Percentiles rank a stretch among this genome's conserved stretches.
These are phyloP conservation scores for Urocynchramus pylzowi DNA, from an alignment of 2,113 vertebrate genomes.

Conservation along the genomic window DNA sequence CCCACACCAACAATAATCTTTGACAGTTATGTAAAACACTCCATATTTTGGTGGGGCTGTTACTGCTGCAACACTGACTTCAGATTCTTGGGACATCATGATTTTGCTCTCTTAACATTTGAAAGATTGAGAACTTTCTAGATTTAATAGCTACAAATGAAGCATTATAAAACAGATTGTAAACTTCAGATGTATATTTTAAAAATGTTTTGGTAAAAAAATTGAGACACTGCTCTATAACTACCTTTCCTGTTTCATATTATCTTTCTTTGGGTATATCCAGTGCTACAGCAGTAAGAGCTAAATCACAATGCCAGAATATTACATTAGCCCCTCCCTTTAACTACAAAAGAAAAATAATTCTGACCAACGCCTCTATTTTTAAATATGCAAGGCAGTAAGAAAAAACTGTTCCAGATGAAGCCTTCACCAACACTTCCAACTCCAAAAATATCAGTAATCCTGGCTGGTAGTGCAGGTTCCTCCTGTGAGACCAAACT, in stretches of 20 bases:
- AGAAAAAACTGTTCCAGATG: not conserved
- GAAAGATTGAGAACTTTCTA: not conserved
- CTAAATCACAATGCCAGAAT: not conserved
- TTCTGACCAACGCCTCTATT: not conserved
- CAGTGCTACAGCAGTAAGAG: not conserved
- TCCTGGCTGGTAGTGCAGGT: not conserved
- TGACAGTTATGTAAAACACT: not conserved
- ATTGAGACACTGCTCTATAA: not conserved
- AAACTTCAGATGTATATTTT: not conserved
- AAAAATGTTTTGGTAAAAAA: not conserved
- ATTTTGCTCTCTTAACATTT: not conserved
- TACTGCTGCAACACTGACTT: not conserved
- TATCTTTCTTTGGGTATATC: not conserved
- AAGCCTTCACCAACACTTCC: not conserved
- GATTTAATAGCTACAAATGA: not conserved
- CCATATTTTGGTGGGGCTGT: not conserved
- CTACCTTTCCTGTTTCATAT: not conserved
- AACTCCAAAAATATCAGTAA: not conserved
- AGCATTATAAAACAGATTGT: not conserved
- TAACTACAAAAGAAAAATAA: not conserved
- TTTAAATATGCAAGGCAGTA: not conserved
- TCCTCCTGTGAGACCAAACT: not conserved
- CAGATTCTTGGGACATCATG: not conserved
- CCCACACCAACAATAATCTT: not conserved
- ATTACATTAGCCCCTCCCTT: not conserved